A percentile compares a stretch with the other conserved stretches of the same genome.
phyloP scores from a whole-genome alignment of 2,797 vertebrate genomes.

The Sphenodon punctatus region DNA sequence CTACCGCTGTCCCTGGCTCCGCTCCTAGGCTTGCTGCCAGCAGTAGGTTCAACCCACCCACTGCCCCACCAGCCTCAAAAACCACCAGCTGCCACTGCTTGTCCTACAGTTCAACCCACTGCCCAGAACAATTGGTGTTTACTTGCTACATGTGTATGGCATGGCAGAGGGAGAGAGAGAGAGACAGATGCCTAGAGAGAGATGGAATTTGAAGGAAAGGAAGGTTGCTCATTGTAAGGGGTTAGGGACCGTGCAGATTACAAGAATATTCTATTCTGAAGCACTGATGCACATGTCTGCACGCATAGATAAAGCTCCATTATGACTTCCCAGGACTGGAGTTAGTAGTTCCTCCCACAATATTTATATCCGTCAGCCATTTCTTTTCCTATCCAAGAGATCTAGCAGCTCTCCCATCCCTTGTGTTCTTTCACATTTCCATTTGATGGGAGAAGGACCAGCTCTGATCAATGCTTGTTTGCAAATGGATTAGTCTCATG shows the following conservation, averaged over 20 bases:
- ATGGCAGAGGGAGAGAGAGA: conserved; percentile 38
- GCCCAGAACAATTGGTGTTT: conserved; percentile 18
- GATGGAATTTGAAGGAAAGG: neutral
- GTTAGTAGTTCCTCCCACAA: neutral
- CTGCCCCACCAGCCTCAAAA: too few species aligned
- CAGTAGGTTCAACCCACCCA: too few species aligned
- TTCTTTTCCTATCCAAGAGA: neutral
- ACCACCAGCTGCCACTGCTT: too few species aligned
- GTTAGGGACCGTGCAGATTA: neutral
- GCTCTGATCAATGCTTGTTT: neutral
- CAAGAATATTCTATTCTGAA: neutral
- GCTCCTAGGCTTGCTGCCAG: too few species aligned
- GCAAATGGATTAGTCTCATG: conserved; percentile 23
- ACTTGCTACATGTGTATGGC: neutral
- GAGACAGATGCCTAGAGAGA: neutral
- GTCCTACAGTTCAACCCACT: too few species aligned
- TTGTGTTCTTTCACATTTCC: neutral
- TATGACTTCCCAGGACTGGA: fast-evolving
- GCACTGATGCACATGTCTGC: fast-evolving
- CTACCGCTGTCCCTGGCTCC: too few species aligned
- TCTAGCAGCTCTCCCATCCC: neutral
- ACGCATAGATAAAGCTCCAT: fast-evolving
- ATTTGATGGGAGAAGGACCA: neutral
- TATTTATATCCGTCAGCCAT: neutral
- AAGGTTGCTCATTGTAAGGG: neutral